Evolutionary conservation across 2,888 invertebrate genomes (phyloP).

Genomic region (Tupiocoris notatus): DNA sequence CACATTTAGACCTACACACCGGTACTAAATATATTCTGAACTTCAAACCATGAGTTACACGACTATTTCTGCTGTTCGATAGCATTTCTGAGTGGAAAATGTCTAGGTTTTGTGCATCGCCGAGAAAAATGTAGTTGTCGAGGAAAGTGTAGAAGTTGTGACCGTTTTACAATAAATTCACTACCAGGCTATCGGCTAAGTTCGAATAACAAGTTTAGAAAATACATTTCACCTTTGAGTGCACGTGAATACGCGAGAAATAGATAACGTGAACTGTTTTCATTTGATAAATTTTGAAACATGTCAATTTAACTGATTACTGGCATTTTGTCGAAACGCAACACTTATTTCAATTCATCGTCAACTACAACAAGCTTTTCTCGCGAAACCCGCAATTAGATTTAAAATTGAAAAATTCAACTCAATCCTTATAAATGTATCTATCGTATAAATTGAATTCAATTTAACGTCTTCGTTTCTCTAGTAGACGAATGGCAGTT

Average conservation of each 20-base stretch:
- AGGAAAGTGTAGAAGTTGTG: not conserved
- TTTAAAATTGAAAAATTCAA: not conserved
- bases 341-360: not conserved
- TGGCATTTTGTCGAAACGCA: not conserved
- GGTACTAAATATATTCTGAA: too few species aligned
- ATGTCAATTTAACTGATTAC: not conserved
- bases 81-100: not conserved
- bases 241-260: constrained; percentile 17
- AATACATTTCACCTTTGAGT: constrained; percentile 21
- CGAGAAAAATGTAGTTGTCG: not conserved
- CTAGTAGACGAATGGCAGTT: constrained; percentile 29
- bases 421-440: not conserved
- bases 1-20: too few species aligned
- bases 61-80: too few species aligned
- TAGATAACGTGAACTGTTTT: constrained; percentile 15
- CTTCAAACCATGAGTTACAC: too few species aligned
- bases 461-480: constrained; percentile 18
- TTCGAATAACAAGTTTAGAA: constrained; percentile 6
- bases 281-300: constrained; percentile 10
- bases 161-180: not conserved
- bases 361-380: not conserved
- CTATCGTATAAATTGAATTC: not conserved
- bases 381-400: not conserved
- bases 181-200: constrained; percentile 16
- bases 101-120: not conserved